Base-by-base conservation (phyloP, 2,888 invertebrate species). In the Diachrysia chrysitis region DNA sequence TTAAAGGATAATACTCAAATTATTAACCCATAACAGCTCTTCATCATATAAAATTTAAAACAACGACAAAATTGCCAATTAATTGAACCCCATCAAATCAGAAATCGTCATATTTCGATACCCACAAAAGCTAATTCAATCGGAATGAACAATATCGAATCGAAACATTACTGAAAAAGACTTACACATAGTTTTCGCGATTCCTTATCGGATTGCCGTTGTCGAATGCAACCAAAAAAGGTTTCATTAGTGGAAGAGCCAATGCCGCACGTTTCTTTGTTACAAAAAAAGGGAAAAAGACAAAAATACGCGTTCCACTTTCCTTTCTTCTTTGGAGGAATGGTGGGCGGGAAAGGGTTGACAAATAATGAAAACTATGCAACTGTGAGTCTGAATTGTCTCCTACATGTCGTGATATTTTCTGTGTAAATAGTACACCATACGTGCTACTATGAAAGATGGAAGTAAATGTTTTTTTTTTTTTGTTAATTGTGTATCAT, bases 191-290 rank as follows among this genome's bases (percentile, higher is more conserved):
- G 81, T 76, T 78, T 71, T 63, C 69, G 66, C 65, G 63, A 78
- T 80, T 85, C 83, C 87, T 86, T 88, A 89, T 87, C 84, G 78
- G 84, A 88, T 88, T 85, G 85, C 72, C 58, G 61, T 54, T 69
- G 83, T 83, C 82, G 84, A 83, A 85, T 85, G 84, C 80, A 82
- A 87, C 78, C 61, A 72, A 79, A 86, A 90, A 90, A 89, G 89
- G 86, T 90, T 92, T 91, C 91, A 92, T 92, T 90, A 91, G 85
- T 81, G 84, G 81, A 85, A 90, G 86, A 90, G 90, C 88, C 86
- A 86, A 89, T 88, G 81, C 69, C 79, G 82, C 73, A 81, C 63
- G 72, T 75, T 84, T 83, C 89, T 92, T 92, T 91, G 92, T 91
- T 86, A 81, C 69, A 69, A 76, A 68, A 78, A 71, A 74, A 79